A percentile compares a stretch with the other conserved stretches of the same genome.
Conservation (phyloP, 1,140 invertebrate species). For the Paramacrobiotus metropolitanus region DNA sequence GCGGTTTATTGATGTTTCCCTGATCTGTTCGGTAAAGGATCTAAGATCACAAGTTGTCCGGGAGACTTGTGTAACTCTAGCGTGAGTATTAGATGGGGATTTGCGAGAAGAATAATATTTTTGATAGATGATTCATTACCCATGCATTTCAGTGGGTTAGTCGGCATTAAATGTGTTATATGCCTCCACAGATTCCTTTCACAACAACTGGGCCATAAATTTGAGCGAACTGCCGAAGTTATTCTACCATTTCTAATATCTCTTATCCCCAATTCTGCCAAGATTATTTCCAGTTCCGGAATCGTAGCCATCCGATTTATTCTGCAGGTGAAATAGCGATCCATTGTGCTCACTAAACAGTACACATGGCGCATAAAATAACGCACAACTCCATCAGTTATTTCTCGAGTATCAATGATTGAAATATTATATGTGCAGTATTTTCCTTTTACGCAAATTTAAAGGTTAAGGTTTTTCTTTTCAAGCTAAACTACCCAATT, state of each 20-base stretch:
- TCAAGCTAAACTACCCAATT: no score
- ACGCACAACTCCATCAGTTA: no score
- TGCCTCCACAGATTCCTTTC: slow-evolving; percentile 39
- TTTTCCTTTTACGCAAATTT: no score
- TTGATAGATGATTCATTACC: not conserved
- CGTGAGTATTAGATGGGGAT: slow-evolving; percentile 26
- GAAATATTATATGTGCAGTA: no score
- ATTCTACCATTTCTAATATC: slow-evolving; percentile 60
- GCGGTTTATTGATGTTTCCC: slow-evolving; percentile 50
- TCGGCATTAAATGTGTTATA: not conserved
- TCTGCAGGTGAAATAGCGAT: slow-evolving; percentile 35
- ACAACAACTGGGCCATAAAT: slow-evolving; percentile 44
- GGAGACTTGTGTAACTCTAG: slow-evolving; percentile 80
- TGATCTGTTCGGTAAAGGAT: slow-evolving; percentile 64
- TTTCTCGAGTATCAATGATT: no score
- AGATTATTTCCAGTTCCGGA: slow-evolving; percentile 76
- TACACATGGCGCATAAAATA: no score
- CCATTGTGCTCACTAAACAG: no score
- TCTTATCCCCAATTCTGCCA: slow-evolving; percentile 82
- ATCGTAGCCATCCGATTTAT: slow-evolving; percentile 65
- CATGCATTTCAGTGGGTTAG: not conserved
- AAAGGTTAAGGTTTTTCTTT: no score
- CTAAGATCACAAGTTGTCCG: slow-evolving; percentile 59
- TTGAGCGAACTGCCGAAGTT: slow-evolving; percentile 59
- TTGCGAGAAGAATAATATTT: no score